Evolutionary conservation across 2,888 invertebrate species (phyloP), one percentile per base, ranked within the genome.

Genomic region (Dolomedes plantarius): DNA sequence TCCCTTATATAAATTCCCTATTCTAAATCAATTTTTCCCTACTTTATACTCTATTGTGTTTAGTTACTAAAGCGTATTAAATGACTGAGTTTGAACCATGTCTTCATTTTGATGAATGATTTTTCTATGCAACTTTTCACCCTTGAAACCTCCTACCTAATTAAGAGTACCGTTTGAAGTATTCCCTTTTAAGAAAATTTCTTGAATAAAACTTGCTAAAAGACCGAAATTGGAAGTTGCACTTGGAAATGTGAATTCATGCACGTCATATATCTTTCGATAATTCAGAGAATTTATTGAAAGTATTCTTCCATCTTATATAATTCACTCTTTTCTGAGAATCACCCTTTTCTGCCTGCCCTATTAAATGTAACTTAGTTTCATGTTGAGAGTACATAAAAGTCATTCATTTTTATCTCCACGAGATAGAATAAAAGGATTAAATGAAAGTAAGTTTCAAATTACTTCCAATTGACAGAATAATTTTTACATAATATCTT

Each of bases 121-220:
- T 46, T 46, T 46, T 46, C 41, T 16, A 16, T 13, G 41, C 16
- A 9, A 46, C 41, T 46, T 46, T 46, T 46, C 41, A 13, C 41
- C 41, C 46, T 46, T 46, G 41, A 46, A 46, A 46, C 6, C 16
- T 16, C 16, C 1, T 16, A 46, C 41, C 41, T 46, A 46, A 46
- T 46, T 46, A 46, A 46, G 16, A 2, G 41, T 11, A 13, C 16
- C 41, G 46, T 46, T 46, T 16, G 1, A 46, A 46, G 16, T 46
- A 46, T 46, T 46, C 41, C 41, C 41, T 46, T 46, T 46, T 13
- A 46, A 13, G 41, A 46, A 46, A 46, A 46, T 46, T 46, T 46
- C 41, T 46, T 46, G 41, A 46, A 46, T 46, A 46, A 46, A 46
- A 46, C 41, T 46, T 46, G 2, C n/a, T n/a, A n/a, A n/a, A 46